Conservation (phyloP, 2,113 vertebrate species). For the Pycnonotus jocosus region DNA sequence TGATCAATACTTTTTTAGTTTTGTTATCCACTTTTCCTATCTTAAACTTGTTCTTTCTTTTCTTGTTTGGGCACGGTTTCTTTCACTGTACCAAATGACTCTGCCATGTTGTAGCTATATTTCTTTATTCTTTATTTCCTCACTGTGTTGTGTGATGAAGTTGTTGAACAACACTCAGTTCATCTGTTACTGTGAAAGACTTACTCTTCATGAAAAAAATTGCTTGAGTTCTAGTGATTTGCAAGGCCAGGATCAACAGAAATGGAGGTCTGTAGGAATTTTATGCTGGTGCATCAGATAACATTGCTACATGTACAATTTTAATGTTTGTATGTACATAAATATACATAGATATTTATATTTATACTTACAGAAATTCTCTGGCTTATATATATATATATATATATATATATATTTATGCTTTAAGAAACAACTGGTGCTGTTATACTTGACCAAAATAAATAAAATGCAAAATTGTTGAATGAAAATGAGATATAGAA, state of each 20-base stretch:
- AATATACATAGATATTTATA: not conserved
- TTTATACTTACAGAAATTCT: not conserved
- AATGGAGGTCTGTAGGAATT: not conserved
- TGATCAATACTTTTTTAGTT: not conserved
- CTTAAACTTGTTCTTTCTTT: not conserved
- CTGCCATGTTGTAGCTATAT: not conserved
- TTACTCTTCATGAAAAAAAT: not conserved
- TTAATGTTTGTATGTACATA: not conserved
- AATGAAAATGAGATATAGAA: not conserved
- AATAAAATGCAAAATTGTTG: not conserved
- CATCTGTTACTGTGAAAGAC: not conserved
- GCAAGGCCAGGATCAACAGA: not conserved
- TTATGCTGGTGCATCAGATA: not conserved
- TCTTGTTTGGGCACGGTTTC: not conserved
- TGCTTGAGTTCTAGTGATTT: not conserved
- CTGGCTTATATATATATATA: not conserved
- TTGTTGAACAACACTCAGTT: not conserved
- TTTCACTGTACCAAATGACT: not conserved
- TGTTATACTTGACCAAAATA: not conserved
- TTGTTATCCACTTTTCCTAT: not conserved
- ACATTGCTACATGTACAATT: not conserved
- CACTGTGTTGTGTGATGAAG: not conserved
- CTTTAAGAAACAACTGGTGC: not conserved
- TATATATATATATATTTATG: not conserved
- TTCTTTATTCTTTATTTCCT: not conserved